phyloP scores from a whole-genome alignment of 2,888 invertebrate species.

The Megalurothrips usitatus region DNA sequence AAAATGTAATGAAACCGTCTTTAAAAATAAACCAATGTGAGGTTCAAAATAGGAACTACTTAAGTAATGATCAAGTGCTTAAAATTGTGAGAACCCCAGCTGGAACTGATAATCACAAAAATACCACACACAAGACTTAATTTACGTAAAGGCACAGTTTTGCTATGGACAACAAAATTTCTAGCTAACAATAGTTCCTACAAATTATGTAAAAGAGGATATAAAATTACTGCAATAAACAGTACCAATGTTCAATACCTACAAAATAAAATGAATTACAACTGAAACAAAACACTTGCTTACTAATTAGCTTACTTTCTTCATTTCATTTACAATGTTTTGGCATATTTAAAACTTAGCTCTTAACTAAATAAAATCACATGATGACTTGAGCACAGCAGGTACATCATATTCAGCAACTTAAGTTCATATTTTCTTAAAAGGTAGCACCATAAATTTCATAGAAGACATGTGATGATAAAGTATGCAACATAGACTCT shows the following conservation, averaged over 20 bases:
- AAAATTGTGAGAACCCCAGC: too few relatives aligned
- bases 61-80: too few relatives aligned
- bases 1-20: background rate
- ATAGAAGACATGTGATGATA: background rate
- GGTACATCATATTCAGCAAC: conserved; percentile 2
- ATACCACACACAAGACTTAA: too few relatives aligned
- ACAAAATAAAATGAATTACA: background rate
- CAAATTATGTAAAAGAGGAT: too few relatives aligned
- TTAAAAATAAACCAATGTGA: background rate
- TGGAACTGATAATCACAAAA: background rate
- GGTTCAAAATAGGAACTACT: background rate
- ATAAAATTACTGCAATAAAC: background rate
- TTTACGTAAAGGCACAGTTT: too few relatives aligned
- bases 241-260: background rate
- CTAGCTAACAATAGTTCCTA: background rate
- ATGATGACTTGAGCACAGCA: conserved; percentile 19
- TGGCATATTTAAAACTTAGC: background rate
- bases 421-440: background rate
- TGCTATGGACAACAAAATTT: background rate
- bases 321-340: background rate
- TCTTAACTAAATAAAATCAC: background rate
- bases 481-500: too few relatives aligned
- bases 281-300: background rate
- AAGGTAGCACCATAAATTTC: background rate
- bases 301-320: background rate